Evolutionary conservation across 1,140 invertebrate genomes (phyloP).

Genomic region (Drosophila yakuba): DNA sequence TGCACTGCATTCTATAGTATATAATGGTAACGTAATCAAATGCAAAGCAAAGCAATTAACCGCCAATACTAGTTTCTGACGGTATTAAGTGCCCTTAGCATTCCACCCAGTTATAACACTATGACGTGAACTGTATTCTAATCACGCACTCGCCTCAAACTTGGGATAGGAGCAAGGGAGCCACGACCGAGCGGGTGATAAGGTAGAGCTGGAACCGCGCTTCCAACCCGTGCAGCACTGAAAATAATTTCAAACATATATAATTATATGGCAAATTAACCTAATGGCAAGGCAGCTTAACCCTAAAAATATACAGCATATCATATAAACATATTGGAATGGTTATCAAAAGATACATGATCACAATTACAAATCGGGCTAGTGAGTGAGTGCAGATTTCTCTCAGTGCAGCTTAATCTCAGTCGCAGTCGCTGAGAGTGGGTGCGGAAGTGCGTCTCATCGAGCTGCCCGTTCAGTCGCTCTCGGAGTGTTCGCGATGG

Average conservation of each 20-base stretch:
- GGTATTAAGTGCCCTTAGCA: background rate
- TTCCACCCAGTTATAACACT: background rate
- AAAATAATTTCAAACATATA: background rate
- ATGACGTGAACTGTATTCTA: slow-evolving; percentile 39
- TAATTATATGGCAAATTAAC: no score
- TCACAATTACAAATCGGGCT: background rate
- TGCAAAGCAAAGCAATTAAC: slow-evolving; percentile 12
- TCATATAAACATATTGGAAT: background rate
- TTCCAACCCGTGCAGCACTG: slow-evolving; percentile 1
- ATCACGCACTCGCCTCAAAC: slow-evolving; percentile 41
- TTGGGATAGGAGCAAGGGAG: background rate
- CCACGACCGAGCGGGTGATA: slow-evolving; percentile 35
- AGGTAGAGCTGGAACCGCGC: slow-evolving; percentile 23
- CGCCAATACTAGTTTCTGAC: slow-evolving; percentile 18
- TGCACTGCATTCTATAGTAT: no score
- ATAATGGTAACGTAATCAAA: slow-evolving; percentile 1
- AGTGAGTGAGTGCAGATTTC: background rate
- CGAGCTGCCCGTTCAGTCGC: slow-evolving; percentile 42
- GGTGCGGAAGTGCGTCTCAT: slow-evolving; percentile 63
- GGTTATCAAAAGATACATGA: no score
- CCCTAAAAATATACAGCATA: no score
- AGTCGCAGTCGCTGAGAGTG: slow-evolving; percentile 11
- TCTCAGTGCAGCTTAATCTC: slow-evolving; percentile 19
- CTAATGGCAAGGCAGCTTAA: no score
- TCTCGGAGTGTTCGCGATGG: slow-evolving; percentile 50